Evolutionary conservation across 2,113 vertebrate genomes (phyloP).

Genomic region (Pelodiscus sinensis): DNA sequence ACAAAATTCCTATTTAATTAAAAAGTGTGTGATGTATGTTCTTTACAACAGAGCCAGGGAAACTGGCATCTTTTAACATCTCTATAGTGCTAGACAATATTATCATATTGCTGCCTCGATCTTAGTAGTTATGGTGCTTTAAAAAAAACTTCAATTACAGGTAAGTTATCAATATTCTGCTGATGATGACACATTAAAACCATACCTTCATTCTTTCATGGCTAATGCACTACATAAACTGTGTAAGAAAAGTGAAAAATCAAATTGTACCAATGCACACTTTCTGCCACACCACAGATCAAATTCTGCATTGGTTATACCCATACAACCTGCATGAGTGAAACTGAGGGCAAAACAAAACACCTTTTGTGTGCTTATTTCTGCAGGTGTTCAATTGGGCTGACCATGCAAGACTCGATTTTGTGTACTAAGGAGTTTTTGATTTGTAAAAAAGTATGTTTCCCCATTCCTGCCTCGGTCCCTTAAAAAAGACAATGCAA

Average conservation of each 20-base stretch:
- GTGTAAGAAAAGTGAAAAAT: slow-evolving; percentile 34
- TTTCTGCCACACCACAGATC: slow-evolving; percentile 26
- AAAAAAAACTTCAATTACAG: slow-evolving; percentile 9
- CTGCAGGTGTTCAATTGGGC: slow-evolving; percentile 34
- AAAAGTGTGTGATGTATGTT: neutral
- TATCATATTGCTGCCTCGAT: slow-evolving; percentile 7
- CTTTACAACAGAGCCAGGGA: slow-evolving; percentile 24
- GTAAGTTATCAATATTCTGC: neutral
- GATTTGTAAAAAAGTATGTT: slow-evolving; percentile 44
- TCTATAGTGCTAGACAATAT: neutral
- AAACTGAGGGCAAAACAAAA: slow-evolving; percentile 21
- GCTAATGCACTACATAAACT: neutral
- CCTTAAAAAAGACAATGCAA: neutral
- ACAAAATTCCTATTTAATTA: slow-evolving; percentile 23
- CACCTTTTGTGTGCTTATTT: slow-evolving; percentile 26
- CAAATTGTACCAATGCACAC: slow-evolving; percentile 3
- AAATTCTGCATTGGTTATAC: slow-evolving; percentile 47
- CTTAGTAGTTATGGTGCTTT: neutral
- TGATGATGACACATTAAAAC: slow-evolving; percentile 15
- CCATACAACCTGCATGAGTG: neutral
- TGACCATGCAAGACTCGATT: slow-evolving; percentile 26
- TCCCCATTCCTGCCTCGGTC: neutral
- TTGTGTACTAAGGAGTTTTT: slow-evolving; percentile 49
- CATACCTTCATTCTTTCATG: slow-evolving; percentile 10
- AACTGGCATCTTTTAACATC: slow-evolving; percentile 38